Conservation (phyloP, 2,888 invertebrate genomes). For the Protonemura montana region DNA sequence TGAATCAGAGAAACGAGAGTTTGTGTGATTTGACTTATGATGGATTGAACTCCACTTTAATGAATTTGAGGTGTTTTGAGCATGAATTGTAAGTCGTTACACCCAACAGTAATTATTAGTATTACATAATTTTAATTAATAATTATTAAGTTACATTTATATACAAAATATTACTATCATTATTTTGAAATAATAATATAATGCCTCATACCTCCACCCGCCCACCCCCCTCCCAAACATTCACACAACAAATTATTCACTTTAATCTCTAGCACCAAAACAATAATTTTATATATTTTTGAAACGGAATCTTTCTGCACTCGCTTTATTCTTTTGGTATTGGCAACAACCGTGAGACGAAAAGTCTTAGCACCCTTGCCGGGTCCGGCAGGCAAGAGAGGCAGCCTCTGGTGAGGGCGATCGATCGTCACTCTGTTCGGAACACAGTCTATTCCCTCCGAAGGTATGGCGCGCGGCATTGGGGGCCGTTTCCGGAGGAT, state of each 20-base stretch:
- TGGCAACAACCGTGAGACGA: slow-evolving; percentile 1
- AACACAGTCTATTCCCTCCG: background rate
- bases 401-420: background rate
- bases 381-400: slow-evolving; percentile 15
- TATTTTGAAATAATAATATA: slow-evolving; percentile 43
- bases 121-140: slow-evolving; percentile 20
- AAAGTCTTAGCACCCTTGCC: background rate
- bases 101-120: slow-evolving; percentile 32
- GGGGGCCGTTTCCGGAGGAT: no score
- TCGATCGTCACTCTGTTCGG: no score
- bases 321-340: slow-evolving; percentile 32
- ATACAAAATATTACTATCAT: slow-evolving; percentile 43
- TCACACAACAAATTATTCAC: slow-evolving; percentile 40
- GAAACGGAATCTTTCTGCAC: background rate
- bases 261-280: slow-evolving; percentile 39
- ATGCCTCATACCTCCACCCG: slow-evolving; percentile 46
- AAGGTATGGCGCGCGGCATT: background rate
- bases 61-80: slow-evolving; percentile 32
- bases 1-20: background rate
- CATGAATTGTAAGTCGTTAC: slow-evolving; percentile 15
- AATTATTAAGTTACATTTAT: slow-evolving; percentile 44
- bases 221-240: slow-evolving; percentile 43
- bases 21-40: background rate
- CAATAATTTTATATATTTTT: slow-evolving; percentile 35
- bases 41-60: background rate